phyloP scores from a whole-genome alignment of 2,888 invertebrate species.

The Pegoplata infirma region DNA sequence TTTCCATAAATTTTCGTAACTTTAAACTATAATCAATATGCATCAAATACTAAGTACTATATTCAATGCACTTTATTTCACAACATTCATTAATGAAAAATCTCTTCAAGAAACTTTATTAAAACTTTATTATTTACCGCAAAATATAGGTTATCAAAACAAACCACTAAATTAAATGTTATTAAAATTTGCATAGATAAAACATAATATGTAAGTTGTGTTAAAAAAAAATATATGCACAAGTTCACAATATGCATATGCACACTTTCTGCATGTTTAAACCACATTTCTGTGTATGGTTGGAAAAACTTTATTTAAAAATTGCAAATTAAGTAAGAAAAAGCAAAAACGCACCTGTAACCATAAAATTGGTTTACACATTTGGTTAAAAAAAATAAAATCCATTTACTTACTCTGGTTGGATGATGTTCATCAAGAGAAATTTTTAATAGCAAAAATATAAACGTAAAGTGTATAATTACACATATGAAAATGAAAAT shows the following conservation, averaged over 20 bases:
- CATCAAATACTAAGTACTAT: too few species aligned
- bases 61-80: too few species aligned
- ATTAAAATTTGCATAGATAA: conserved; percentile 57
- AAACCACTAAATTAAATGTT: conserved; percentile 48
- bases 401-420: background rate
- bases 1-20: too few species aligned
- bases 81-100: background rate
- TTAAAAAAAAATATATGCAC: too few species aligned
- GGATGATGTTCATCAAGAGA: background rate
- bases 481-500: background rate
- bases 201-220: background rate
- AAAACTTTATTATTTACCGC: conserved; percentile 41
- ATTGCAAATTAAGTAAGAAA: background rate
- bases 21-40: too few species aligned
- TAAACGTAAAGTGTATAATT: background rate
- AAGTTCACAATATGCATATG: background rate
- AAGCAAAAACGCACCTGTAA: background rate
- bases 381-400: background rate
- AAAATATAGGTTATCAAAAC: conserved; percentile 67
- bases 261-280: conserved; percentile 18
- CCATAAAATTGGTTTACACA: background rate
- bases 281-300: conserved; percentile 3
- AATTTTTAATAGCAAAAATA: background rate
- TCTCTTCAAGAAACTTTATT: too few species aligned
- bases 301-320: conserved; percentile 4